A percentile compares a stretch with the other conserved stretches of the same genome.
Conservation (phyloP, 37 sponge, comb jelly and placozoan genomes). For the Tethya wilhelma region DNA sequence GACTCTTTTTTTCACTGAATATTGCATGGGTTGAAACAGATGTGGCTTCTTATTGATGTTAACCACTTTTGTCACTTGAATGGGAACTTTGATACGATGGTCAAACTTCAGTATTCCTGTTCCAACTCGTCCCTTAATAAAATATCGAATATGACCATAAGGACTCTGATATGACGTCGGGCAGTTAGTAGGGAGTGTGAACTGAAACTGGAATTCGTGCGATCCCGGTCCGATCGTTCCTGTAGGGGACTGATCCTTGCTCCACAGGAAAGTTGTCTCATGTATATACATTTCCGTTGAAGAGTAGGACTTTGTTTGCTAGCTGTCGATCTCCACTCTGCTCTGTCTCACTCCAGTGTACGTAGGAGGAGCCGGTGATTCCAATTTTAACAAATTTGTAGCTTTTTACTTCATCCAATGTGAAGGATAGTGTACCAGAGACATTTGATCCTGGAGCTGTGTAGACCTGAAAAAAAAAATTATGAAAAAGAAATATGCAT, state of each 20-base stretch:
- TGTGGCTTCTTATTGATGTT: constrained; percentile 28
- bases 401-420: constrained; percentile 17
- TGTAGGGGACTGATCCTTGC: too few relatives aligned
- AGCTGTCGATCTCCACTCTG: not conserved
- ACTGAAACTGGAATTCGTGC: constrained; percentile 15
- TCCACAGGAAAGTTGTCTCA: not conserved
- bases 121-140: constrained; percentile 27
- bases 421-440: constrained; percentile 17
- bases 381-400: constrained; percentile 17
- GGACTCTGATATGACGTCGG: constrained; percentile 19
- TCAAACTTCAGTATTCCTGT: constrained; percentile 13
- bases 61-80: constrained; percentile 9
- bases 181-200: not conserved
- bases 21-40: not conserved
- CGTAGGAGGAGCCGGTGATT: constrained; percentile 20
- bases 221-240: too few relatives aligned
- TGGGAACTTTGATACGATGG: not conserved
- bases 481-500: too few relatives aligned
- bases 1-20: not conserved
- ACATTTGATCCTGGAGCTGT: too few relatives aligned
- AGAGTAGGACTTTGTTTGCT: not conserved
- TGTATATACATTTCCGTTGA: not conserved
- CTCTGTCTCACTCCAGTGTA: constrained; percentile 41
- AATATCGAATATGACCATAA: constrained; percentile 32
- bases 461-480: constrained; percentile 40